phyloP scores from a whole-genome alignment of 2,797 vertebrate genomes.

The Discoglossus pictus region DNA sequence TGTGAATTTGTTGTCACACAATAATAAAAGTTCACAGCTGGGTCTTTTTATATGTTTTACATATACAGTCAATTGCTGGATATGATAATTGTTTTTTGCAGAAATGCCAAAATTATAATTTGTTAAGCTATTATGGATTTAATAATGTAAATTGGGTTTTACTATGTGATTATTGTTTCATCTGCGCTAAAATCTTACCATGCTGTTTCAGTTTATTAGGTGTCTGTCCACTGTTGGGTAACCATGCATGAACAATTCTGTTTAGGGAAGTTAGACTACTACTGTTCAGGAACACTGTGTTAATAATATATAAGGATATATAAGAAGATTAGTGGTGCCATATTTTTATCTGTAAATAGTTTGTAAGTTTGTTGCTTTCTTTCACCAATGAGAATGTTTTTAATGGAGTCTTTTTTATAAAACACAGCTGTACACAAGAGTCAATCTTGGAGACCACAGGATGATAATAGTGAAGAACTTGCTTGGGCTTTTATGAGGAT shows the following conservation, averaged over 20 bases:
- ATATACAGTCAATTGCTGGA: background rate
- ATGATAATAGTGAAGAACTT: too few species aligned
- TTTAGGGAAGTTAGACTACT: conserved; percentile 4
- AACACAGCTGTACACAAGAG: background rate
- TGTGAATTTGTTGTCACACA: conserved; percentile 25
- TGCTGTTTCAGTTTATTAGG: conserved; percentile 37
- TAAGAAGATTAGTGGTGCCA: conserved; percentile 15
- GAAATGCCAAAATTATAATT: conserved; percentile 25
- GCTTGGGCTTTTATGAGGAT: too few species aligned
- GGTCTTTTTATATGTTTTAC: conserved; percentile 6
- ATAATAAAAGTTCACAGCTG: conserved; percentile 24
- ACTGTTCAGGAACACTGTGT: background rate
- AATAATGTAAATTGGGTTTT: conserved; percentile 31
- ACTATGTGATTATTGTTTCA: conserved; percentile 24
- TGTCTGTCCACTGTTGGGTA: conserved; percentile 22
- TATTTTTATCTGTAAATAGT: background rate
- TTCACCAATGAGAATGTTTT: background rate
- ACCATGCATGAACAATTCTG: conserved; percentile 20
- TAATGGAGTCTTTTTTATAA: background rate
- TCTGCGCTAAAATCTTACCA: conserved; percentile 29
- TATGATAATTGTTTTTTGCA: conserved; percentile 21
- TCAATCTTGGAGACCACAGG: too few species aligned
- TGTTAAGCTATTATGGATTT: conserved; percentile 28
- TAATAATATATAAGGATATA: too few species aligned
- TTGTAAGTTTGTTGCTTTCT: background rate